phyloP scores from a whole-genome alignment of 2,113 vertebrate species.

The Dascyllus trimaculatus region DNA sequence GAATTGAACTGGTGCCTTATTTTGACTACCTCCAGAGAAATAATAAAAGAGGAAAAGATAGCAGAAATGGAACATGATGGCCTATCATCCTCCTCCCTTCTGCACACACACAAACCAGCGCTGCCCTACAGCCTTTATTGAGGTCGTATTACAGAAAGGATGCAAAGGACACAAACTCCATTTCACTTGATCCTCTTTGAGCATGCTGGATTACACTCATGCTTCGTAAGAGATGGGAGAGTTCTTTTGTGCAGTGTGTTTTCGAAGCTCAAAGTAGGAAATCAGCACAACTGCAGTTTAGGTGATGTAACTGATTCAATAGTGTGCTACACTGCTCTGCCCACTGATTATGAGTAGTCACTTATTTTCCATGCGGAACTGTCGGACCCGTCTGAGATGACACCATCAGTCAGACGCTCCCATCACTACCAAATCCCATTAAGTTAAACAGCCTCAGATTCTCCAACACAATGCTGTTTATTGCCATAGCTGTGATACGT shows the following conservation, averaged over 20 bases:
- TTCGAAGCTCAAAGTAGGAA: not conserved
- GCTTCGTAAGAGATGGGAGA: not conserved
- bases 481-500: conserved; percentile 18
- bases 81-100: conserved; percentile 11
- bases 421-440: conserved; percentile 51
- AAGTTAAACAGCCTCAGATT: conserved; percentile 46
- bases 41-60: conserved; percentile 64
- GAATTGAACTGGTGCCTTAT: conserved; percentile 48
- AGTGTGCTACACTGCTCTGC: conserved; percentile 10
- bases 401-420: conserved; percentile 43
- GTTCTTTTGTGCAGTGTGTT: conserved; percentile 9
- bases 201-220: conserved; percentile 18
- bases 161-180: conserved; percentile 45
- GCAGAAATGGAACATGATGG: conserved; percentile 55
- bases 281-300: conserved; percentile 17
- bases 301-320: conserved; percentile 15
- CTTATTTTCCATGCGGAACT: conserved; percentile 47
- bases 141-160: conserved; percentile 16
- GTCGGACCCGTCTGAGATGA: conserved; percentile 36
- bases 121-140: conserved; percentile 25
- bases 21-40: conserved; percentile 49
- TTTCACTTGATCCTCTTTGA: conserved; percentile 38
- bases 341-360: conserved; percentile 34
- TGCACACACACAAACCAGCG: not conserved
- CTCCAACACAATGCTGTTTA: conserved; percentile 29